These are phyloP conservation scores for Chaenodraco wilsoni DNA, from an alignment of 2,797 vertebrate genomes.

Conservation along the genomic window DNA sequence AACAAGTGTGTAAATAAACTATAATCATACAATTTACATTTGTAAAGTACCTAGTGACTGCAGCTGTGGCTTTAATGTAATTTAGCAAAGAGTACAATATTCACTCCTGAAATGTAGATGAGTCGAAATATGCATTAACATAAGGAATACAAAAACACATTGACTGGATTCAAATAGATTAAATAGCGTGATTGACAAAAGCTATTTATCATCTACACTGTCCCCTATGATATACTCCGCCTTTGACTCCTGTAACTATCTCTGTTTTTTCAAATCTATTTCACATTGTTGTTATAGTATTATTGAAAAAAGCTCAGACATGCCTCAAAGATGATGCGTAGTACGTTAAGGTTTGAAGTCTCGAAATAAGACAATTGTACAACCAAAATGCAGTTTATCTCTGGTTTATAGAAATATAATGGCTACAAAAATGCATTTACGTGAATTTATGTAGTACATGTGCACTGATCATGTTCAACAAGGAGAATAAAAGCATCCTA, in stretches of 20 bases:
- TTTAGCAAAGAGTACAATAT: not conserved
- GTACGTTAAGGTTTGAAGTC: slow-evolving; percentile 47
- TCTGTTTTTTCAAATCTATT: slow-evolving; percentile 1
- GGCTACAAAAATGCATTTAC: slow-evolving; percentile 31
- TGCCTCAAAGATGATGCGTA: slow-evolving; percentile 28
- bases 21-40: no score
- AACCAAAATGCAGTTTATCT: slow-evolving; percentile 18
- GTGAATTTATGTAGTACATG: slow-evolving; percentile 40
- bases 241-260: not conserved
- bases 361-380: slow-evolving; percentile 52
- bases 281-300: slow-evolving; percentile 11
- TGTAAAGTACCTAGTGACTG: not conserved
- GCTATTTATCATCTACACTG: slow-evolving; percentile 13
- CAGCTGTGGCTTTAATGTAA: not conserved
- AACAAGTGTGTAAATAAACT: no score
- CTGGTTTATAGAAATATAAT: no score
- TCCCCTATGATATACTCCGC: not conserved
- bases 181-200: not conserved
- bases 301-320: slow-evolving; percentile 17
- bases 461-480: slow-evolving; percentile 51
- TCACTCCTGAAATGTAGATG: not conserved
- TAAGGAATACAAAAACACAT: no score
- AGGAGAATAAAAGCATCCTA: slow-evolving; percentile 32
- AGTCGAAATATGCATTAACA: not conserved
- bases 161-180: not conserved